Evolutionary conservation across 2,113 vertebrate genomes (phyloP).

Genomic region (Nicator chloris): DNA sequence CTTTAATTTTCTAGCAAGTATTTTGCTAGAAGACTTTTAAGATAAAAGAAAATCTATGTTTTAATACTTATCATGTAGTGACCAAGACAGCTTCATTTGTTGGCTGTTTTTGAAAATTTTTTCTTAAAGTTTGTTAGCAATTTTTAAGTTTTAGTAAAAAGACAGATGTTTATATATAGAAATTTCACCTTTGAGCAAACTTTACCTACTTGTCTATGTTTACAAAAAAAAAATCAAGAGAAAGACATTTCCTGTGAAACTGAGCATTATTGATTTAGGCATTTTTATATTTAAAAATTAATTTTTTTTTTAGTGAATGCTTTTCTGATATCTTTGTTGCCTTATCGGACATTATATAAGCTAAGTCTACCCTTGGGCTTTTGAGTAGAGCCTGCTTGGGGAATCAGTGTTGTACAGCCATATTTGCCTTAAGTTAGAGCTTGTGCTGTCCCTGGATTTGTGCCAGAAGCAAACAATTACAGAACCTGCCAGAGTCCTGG

Average conservation of each 20-base stretch:
- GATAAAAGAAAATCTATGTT: neutral
- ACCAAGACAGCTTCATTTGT: neutral
- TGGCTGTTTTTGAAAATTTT: neutral
- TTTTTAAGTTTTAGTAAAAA: neutral
- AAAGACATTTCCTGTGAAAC: neutral
- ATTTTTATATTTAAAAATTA: neutral
- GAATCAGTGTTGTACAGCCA: neutral
- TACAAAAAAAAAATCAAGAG: neutral
- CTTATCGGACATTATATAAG: neutral
- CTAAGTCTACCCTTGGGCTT: neutral
- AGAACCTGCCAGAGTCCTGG: constrained; percentile 47
- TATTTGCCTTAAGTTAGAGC: constrained; percentile 17
- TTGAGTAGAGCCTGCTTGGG: neutral
- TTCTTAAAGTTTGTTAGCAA: neutral
- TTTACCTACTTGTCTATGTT: neutral
- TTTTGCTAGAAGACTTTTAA: neutral
- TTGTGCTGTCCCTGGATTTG: constrained; percentile 29
- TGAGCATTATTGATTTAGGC: neutral
- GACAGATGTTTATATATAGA: neutral
- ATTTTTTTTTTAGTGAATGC: neutral
- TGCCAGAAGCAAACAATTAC: constrained; percentile 64
- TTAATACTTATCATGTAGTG: neutral
- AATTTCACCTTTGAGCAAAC: neutral
- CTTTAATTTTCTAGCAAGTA: neutral
- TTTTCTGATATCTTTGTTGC: constrained; percentile 13